These are phyloP conservation scores for Xenopus laevis DNA, from an alignment of 2,113 vertebrate genomes.

Conservation along the genomic window DNA sequence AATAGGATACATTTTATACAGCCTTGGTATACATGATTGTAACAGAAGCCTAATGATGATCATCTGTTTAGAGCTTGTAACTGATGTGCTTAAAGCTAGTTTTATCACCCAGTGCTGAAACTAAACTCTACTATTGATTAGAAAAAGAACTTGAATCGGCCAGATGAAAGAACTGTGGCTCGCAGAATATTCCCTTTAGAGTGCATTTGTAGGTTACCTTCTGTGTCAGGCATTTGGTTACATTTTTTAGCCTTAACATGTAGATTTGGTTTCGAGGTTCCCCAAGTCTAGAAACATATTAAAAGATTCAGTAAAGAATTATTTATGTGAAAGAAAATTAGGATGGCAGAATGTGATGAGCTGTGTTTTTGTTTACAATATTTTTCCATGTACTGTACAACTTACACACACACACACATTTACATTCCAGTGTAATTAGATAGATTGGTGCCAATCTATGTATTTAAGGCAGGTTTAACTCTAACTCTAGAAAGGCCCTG, in stretches of 20 bases:
- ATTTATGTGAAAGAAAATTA: not conserved
- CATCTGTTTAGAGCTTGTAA: constrained; percentile 69
- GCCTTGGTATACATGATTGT: constrained; percentile 50
- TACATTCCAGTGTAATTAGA: too few species aligned
- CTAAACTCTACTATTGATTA: constrained; percentile 55
- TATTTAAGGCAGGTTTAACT: too few species aligned
- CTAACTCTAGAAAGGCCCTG: too few species aligned
- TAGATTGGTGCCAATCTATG: too few species aligned
- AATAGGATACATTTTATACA: constrained; percentile 72
- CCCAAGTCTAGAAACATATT: not conserved
- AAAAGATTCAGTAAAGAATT: not conserved
- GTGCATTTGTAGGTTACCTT: constrained; percentile 32
- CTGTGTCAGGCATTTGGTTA: constrained; percentile 25
- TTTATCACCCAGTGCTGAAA: constrained; percentile 63
- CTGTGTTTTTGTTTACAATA: too few species aligned
- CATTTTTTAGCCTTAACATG: constrained; percentile 18
- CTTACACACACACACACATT: too few species aligned
- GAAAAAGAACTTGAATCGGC: constrained; percentile 42
- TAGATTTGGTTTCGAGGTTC: not conserved
- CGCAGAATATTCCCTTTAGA: constrained; percentile 19
- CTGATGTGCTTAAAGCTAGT: constrained; percentile 62
- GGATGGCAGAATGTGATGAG: not conserved
- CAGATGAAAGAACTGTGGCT: constrained; percentile 41
- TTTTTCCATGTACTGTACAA: too few species aligned
- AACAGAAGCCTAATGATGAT: constrained; percentile 65